Conservation (phyloP, 1,140 invertebrate species). For the Ips typographus region DNA sequence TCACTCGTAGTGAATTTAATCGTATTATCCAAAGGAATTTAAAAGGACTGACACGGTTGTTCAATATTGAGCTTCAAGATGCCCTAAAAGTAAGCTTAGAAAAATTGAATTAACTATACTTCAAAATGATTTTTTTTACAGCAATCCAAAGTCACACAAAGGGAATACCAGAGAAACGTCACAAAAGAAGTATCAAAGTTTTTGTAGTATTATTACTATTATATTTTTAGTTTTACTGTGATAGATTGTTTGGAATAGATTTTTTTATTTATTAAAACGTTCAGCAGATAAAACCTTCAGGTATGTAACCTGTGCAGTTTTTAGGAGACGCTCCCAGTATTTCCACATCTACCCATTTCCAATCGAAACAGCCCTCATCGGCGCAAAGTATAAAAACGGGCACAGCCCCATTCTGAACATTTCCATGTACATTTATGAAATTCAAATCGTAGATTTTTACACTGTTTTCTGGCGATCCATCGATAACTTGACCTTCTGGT, state of each 20-base stretch:
- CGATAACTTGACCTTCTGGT: constrained; percentile 9
- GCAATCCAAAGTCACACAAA: constrained; percentile 38
- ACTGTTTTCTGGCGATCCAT: constrained; percentile 20
- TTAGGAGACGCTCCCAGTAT: constrained; percentile 13
- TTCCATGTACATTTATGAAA: constrained; percentile 14
- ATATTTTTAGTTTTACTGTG: no score
- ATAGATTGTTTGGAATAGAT: no score
- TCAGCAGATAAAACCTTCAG: constrained; percentile 23
- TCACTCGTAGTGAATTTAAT: constrained; percentile 49
- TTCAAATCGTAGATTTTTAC: constrained; percentile 16
- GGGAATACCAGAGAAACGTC: constrained; percentile 37
- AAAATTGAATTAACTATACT: not conserved
- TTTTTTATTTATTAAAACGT: not conserved
- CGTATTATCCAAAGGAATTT: constrained; percentile 54
- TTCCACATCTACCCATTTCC: constrained; percentile 11
- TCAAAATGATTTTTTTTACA: constrained; percentile 28
- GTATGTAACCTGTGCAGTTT: constrained; percentile 20
- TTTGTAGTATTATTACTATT: constrained; percentile 17
- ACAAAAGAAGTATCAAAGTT: constrained; percentile 41
- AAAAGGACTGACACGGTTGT: constrained; percentile 53
- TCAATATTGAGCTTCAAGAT: constrained; percentile 57
- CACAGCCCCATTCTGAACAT: constrained; percentile 6
- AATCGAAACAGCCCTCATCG: constrained; percentile 15
- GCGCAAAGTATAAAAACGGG: constrained; percentile 30
- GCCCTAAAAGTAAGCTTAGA: constrained; percentile 53